Evolutionary conservation across 2,113 vertebrate genomes (phyloP), one percentile per base, ranked within the genome.

Genomic region (Engystomops pustulosus): DNA sequence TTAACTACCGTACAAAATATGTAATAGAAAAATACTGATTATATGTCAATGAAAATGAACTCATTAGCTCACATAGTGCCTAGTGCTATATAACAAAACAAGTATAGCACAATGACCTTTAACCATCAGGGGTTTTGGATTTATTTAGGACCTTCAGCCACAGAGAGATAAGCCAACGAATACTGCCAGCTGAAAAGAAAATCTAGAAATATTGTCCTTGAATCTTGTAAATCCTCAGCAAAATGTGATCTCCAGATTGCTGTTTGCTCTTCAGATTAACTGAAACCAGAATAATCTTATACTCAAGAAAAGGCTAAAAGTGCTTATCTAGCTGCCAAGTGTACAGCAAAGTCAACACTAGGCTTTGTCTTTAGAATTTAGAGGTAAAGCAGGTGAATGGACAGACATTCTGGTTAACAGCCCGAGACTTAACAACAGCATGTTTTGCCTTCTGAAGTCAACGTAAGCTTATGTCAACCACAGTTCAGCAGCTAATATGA

Each of bases 231-330:
- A 72, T 20, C 80, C 80, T 44, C 18, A 72, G 67, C 69, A 82
- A 82, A 72, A 82, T 81, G 14, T 82, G 68, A 81, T 55, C 36
- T 45, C 51, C 32, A 44, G 30, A 71, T 71, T 82, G 49, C 36
- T 82, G 69, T 82, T 82, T 82, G 80, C 23, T 60, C 34, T 72
- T 62, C 49, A 71, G 49, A 82, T 82, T 82, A 72, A 53, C 32
- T 60, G 34, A 82, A 32, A 72, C 30, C 67, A 72, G 38, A 60
- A 30, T 82, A 74, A 82, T 34, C 68, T 70, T 14, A 72, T 30
- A 53, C 80, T 60, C 68, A 41, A 60, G 51, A 82, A 82, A 82
- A 44, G 69, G 80, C 49, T 72, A 60, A 74, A 72, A 81, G 44
- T 44, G 69, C 80, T 82, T 72, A 81, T 72, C 68, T 81, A 20